phyloP scores from a whole-genome alignment of 64 coral and sea anemone genomes.

The Trachythela sp. region DNA sequence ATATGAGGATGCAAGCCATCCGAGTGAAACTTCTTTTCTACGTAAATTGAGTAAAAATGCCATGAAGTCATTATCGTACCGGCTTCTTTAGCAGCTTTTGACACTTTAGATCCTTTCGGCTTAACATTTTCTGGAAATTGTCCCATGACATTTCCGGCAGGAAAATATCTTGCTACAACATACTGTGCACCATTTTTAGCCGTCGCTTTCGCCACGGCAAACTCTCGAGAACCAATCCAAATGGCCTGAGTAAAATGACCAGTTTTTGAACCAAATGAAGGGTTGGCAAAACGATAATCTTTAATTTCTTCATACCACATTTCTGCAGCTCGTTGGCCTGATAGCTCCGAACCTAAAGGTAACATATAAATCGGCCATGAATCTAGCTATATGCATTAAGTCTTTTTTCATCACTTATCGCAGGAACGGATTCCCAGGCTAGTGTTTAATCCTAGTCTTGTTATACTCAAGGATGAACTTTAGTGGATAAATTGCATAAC shows the following conservation, averaged over 20 bases:
- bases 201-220: constrained; percentile 85
- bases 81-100: constrained; percentile 24
- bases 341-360: constrained; percentile 66
- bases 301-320: constrained; percentile 99
- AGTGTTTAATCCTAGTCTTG: no score
- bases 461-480: no score
- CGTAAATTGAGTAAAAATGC: no score
- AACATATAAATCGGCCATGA: no score
- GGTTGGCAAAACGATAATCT: constrained; percentile 81
- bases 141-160: constrained; percentile 88
- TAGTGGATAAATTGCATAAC: no score
- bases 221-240: constrained; percentile 71
- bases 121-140: constrained; percentile 87
- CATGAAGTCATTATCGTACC: constrained; percentile 5
- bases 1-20: no score
- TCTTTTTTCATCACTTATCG: no score
- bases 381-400: no score
- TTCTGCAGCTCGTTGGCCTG: constrained; percentile 70
- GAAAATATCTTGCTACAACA: constrained; percentile 77
- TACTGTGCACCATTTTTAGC: constrained; percentile 72
- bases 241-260: constrained; percentile 95
- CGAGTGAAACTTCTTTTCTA: no score
- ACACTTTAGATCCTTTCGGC: constrained; percentile 69
- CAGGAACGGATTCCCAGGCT: no score
- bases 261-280: constrained; percentile 71